These are phyloP conservation scores for Prunella himalayana DNA, from an alignment of 2,113 vertebrate species.

Conservation along the genomic window DNA sequence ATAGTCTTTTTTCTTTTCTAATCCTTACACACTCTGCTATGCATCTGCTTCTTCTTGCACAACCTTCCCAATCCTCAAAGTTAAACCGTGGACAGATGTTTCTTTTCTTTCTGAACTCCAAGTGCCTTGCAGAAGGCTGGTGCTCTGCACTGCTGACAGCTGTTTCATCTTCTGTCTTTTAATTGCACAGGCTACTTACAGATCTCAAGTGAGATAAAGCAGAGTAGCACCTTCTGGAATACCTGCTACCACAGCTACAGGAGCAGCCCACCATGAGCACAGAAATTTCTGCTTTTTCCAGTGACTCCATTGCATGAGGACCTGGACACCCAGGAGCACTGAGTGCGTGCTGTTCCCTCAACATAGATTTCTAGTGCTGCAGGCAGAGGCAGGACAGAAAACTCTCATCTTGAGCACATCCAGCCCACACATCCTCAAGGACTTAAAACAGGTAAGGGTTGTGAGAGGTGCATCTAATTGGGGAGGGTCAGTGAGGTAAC, in stretches of 20 bases:
- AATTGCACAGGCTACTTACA: background rate
- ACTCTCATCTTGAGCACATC: background rate
- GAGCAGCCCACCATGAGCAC: fast-evolving
- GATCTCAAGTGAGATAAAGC: background rate
- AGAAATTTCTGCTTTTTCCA: fast-evolving
- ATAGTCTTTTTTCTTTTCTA: background rate
- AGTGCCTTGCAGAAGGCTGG: background rate
- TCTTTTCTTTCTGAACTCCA: background rate
- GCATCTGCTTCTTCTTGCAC: background rate
- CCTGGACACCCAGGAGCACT: background rate
- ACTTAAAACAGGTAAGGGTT: background rate
- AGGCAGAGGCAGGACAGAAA: background rate
- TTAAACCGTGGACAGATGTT: background rate
- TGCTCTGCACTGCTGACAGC: background rate
- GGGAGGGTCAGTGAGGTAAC: background rate
- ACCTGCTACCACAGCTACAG: background rate
- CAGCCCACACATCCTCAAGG: background rate
- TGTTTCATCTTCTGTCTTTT: background rate
- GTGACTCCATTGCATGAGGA: fast-evolving
- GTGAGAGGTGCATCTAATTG: fast-evolving
- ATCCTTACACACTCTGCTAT: background rate
- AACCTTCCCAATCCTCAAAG: background rate
- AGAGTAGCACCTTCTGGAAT: background rate
- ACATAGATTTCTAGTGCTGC: fast-evolving
- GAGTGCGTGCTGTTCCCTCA: fast-evolving